Percentiles rank a stretch among this genome's conserved stretches.
Conservation (phyloP, 2,888 invertebrate species). For the Drosophila tanythrix region DNA sequence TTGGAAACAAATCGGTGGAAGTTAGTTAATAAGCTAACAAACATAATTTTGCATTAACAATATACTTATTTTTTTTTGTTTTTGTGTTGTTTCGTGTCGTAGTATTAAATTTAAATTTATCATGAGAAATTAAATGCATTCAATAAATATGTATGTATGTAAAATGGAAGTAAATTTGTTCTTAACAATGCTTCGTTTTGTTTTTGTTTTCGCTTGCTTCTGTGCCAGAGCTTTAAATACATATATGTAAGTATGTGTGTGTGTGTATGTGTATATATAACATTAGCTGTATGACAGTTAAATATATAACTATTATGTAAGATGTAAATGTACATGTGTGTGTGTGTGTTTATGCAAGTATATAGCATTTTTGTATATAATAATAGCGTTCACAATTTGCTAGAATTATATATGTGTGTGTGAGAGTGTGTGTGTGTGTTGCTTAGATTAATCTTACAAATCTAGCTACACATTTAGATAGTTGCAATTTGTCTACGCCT, state of each 20-base stretch:
- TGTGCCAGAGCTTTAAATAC: slow-evolving; percentile 64
- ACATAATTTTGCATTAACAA: slow-evolving; percentile 71
- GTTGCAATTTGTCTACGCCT: slow-evolving; percentile 76
- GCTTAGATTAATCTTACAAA: slow-evolving; percentile 44
- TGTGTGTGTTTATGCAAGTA: slow-evolving; percentile 23
- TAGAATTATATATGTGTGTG: slow-evolving; percentile 54
- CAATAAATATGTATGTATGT: slow-evolving; percentile 67
- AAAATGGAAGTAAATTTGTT: slow-evolving; percentile 81
- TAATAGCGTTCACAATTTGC: slow-evolving; percentile 64
- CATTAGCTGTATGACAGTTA: slow-evolving; percentile 67
- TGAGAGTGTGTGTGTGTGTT: slow-evolving; percentile 18
- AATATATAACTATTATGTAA: slow-evolving; percentile 43
- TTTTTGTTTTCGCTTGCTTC: slow-evolving; percentile 30
- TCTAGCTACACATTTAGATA: slow-evolving; percentile 61
- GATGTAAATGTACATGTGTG: slow-evolving; percentile 39
- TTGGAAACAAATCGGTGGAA: slow-evolving; percentile 80
- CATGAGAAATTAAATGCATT: slow-evolving; percentile 80
- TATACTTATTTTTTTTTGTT: slow-evolving; percentile 45
- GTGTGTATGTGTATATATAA: slow-evolving; percentile 39
- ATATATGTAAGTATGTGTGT: slow-evolving; percentile 45
- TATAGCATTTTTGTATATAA: slow-evolving; percentile 46
- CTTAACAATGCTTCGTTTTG: slow-evolving; percentile 71
- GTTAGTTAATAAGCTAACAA: slow-evolving; percentile 75
- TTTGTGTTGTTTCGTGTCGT: slow-evolving; percentile 33
- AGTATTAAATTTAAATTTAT: slow-evolving; percentile 66